Base-by-base conservation (phyloP, 1,140 invertebrate genomes). In the Doryteuthis pealeii region DNA sequence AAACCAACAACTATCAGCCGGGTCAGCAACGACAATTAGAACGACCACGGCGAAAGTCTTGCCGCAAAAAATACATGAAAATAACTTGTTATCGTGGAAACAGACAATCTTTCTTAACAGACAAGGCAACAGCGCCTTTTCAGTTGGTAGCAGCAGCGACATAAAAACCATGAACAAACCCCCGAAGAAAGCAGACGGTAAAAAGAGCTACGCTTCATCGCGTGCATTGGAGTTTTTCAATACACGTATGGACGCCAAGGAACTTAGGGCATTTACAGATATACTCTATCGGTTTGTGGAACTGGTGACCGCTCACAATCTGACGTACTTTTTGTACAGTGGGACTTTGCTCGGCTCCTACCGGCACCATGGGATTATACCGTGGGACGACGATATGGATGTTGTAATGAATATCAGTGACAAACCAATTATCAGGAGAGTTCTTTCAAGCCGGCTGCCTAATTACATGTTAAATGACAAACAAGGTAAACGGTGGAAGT, bases 341-440 rank as follows among this genome's bases (percentile, higher is more conserved):
- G 80, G 80, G 4, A 74, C 79, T 3, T 49, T 80, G 26, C 58
- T 81, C n/a, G 80, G 80, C 14, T 77, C 79, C 28, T 81, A 74
- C 66, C 43, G 80, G 15, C 80, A 81, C 58, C 80, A 81, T 65
- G 79, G 73, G 33, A 74, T 79, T 28, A 77, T 81, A 28, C 80
- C 80, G 3, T 81, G 80, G 80, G 80, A 81, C 70, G 80, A 81
- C 49, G 80, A 81, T 65, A 49, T 78, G 10, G 80, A 81, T 43
- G 70, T 81, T 26, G 58, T 80, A 1, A 49, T 81, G 32, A 71
- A 71, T 28, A 15, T 70, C 8, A 31, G 32, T 10, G 66, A 78
- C 2, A 66, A 31, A 45, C 33, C 28, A 31, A 45, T 70, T 15
- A 43, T 30, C 14, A 5, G 28, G 12, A 31, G 70, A 15, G 26